Evolutionary conservation across 2,888 invertebrate species (phyloP).

Genomic region (Torymus tubicola): DNA sequence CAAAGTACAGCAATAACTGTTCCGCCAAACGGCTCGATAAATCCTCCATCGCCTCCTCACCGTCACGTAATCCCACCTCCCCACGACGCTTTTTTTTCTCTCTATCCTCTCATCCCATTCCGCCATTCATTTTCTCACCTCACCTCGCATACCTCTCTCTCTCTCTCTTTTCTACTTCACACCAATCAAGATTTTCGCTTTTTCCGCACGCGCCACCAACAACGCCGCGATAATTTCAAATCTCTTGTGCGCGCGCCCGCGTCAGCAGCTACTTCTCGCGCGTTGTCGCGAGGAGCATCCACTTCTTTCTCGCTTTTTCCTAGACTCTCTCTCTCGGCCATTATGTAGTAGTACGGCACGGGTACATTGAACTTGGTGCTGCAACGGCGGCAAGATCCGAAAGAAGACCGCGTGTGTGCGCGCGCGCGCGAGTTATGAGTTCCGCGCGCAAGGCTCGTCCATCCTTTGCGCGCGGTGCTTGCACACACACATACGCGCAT

Average conservation of each 20-base stretch:
- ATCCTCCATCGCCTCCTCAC: constrained; percentile 31
- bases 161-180: constrained; percentile 3
- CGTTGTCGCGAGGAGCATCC: not conserved
- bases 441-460: constrained; percentile 16
- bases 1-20: constrained; percentile 26
- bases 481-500: too few relatives aligned
- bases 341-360: constrained; percentile 62
- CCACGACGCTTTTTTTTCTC: constrained; percentile 55
- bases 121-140: constrained; percentile 50
- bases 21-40: constrained; percentile 33
- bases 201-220: not conserved
- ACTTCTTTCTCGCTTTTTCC: not conserved
- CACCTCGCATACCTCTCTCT: constrained; percentile 11
- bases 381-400: constrained; percentile 34
- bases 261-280: constrained; percentile 29
- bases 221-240: constrained; percentile 32
- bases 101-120: constrained; percentile 45
- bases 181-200: constrained; percentile 57
- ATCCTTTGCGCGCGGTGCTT: not conserved
- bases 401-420: constrained; percentile 38
- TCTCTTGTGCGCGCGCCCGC: constrained; percentile 37
- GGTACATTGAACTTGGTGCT: constrained; percentile 66
- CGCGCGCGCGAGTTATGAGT: constrained; percentile 41
- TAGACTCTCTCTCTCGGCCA: constrained; percentile 60
- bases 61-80: constrained; percentile 37